Evolutionary conservation across 53 echinoderm and acorn worm genomes (phyloP), one percentile per base, ranked within the genome.

Genomic region (Hippasteria phrygiana): DNA sequence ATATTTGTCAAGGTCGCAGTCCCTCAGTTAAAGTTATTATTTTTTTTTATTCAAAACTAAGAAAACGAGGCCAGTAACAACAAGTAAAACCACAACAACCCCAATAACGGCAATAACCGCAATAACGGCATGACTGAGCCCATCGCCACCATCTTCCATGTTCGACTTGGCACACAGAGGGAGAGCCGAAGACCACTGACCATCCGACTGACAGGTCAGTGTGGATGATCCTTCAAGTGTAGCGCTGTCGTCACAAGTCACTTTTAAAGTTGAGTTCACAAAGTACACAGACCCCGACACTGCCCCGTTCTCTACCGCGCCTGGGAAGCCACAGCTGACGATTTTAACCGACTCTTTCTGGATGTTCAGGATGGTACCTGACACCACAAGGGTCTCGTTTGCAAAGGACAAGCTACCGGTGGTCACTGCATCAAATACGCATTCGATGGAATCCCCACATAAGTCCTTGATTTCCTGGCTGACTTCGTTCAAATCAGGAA

Each of bases 251-350:
- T 47, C 37, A 35, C 89, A 89, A 2, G 48, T 70, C 16, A 80
- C 55, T 9, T 45, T 33, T 26, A 89, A 36, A 10, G 67, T 81
- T 34, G 66, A 37, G 28, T 81, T 81, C 6, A 89, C 89, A 1
- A 80, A 74, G 47, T 75, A 92, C 46, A 92, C 88, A 39, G 66
- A 62, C 33, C 87, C 90, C 0, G 51, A 38, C 33, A 82, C 33
- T 1, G 6, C 24, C 31, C 90, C 93, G 80, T 92, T 90, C 27
- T 75, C 78, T 26, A 92, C 86, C 20, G 16, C 47, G n/a, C 90
- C 90, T 11, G 90, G 93, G 38, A 51, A 90, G 10, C 93, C 93
- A 75, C 93, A 92, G 42, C 86, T 92, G 18, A 90, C 76, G 0
- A 92, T 59, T 74, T 90, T 92, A 42, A 90, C 77, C 1, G 85